Conservation (phyloP, 2,797 vertebrate species). For the Platyrinchus mystaceus region DNA sequence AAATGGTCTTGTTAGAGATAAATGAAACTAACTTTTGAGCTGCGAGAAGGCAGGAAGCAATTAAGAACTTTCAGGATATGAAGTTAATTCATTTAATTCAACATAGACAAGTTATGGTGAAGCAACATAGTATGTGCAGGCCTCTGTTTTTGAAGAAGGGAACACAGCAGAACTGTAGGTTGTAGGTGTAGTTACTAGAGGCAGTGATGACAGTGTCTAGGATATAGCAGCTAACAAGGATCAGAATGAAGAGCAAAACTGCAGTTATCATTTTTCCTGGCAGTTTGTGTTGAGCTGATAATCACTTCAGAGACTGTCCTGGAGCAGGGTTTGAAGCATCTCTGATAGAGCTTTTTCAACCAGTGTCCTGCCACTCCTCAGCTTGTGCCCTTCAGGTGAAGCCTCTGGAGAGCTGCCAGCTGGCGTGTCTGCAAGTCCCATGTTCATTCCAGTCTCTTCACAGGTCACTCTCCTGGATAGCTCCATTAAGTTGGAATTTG, state of each 20-base stretch:
- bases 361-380: not conserved
- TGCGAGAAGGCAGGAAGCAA: not conserved
- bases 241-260: not conserved
- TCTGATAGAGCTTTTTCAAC: not conserved
- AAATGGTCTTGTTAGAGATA: not conserved
- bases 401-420: not conserved
- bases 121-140: fast-evolving
- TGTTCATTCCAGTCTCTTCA: not conserved
- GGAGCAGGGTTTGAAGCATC: not conserved
- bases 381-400: not conserved
- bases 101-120: not conserved
- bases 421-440: fast-evolving
- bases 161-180: not conserved
- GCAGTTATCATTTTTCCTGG: not conserved
- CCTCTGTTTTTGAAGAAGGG: not conserved
- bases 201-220: not conserved
- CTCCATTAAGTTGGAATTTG: not conserved
- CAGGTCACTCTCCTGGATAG: not conserved
- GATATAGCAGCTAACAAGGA: not conserved
- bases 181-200: not conserved
- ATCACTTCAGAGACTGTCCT: not conserved
- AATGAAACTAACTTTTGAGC: not conserved
- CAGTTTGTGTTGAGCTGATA: not conserved
- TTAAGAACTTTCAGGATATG: not conserved
- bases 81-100: not conserved